Percentiles rank a stretch among this genome's conserved stretches.
These are phyloP conservation scores for Tapirus indicus DNA, from an alignment of 2,797 vertebrate species.

Conservation along the genomic window DNA sequence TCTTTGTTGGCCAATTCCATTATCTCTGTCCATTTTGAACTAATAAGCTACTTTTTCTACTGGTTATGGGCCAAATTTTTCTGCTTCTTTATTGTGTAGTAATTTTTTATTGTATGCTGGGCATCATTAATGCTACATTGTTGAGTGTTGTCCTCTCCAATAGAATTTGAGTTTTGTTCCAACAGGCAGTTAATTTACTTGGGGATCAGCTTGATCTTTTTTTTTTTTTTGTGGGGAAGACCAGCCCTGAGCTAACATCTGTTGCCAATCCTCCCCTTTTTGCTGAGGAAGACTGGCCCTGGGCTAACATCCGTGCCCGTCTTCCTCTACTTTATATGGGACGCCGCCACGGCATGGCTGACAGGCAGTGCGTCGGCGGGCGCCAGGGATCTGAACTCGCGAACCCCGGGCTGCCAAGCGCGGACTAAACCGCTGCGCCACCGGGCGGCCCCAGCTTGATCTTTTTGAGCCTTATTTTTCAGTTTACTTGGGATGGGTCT, in stretches of 20 bases:
- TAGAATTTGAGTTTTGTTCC: constrained; percentile 21
- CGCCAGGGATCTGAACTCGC: no score
- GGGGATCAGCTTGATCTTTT: not conserved
- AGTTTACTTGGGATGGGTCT: not conserved
- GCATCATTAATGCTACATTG: not conserved
- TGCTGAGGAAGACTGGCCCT: no score
- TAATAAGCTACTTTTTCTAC: not conserved
- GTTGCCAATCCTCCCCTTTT: no score
- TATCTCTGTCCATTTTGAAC: not conserved
- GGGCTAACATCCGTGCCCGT: no score
- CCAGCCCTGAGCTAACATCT: no score
- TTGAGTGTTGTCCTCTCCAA: not conserved
- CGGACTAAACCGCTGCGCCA: no score
- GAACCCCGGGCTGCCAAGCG: no score
- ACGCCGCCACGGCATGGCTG: no score
- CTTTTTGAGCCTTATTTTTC: not conserved
- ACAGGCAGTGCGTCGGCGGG: no score
- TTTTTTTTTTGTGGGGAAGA: no score
- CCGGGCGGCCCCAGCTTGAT: no score
- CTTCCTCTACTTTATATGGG: no score
- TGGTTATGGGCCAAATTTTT: not conserved
- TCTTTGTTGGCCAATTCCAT: not conserved
- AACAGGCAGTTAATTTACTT: not conserved
- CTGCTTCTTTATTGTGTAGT: not conserved
- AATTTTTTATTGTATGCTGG: not conserved